A percentile compares a stretch with the other conserved stretches of the same genome.
Conservation (phyloP, 92 coral and sea anemone genomes). For the Epizoanthus scotinus region DNA sequence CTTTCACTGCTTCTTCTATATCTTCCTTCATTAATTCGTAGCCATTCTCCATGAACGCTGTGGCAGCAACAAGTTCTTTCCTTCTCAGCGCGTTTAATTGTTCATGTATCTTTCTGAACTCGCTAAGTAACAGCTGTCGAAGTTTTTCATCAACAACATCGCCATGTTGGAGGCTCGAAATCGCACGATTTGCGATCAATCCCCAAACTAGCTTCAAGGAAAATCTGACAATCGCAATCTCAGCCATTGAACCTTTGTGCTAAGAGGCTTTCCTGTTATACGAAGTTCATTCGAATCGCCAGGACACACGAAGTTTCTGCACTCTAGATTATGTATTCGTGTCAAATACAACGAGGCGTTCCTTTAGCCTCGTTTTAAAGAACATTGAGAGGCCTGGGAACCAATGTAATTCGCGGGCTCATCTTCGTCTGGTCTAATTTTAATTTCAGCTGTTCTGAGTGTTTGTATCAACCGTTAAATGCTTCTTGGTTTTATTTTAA, state of each 20-base stretch:
- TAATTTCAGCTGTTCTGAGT: conserved; percentile 20
- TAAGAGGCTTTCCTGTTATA: not conserved
- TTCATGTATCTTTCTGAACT: conserved; percentile 88
- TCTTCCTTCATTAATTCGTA: conserved; percentile 85
- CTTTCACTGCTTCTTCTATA: conserved; percentile 82
- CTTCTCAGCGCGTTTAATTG: conserved; percentile 82
- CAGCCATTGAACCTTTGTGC: conserved; percentile 69
- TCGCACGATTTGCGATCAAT: conserved; percentile 86
- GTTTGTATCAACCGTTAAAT: not conserved
- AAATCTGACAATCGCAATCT: conserved; percentile 83
- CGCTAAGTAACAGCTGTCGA: conserved; percentile 82
- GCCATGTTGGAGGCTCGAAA: conserved; percentile 77
- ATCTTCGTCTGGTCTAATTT: not conserved
- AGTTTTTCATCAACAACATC: conserved; percentile 84
- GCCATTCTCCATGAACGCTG: conserved; percentile 98
- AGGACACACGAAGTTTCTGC: not conserved
- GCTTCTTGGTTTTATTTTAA: not conserved
- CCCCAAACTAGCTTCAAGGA: conserved; percentile 95
- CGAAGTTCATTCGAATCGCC: too few relatives aligned
- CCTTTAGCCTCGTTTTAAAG: conserved; percentile 27
- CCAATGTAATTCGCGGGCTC: conserved; percentile 16
- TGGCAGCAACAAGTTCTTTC: conserved; percentile 93
- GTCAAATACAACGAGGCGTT: conserved; percentile 45
- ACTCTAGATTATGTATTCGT: too few relatives aligned
- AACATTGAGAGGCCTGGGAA: not conserved